Evolutionary conservation across 2,888 invertebrate genomes (phyloP), one percentile per base, ranked within the genome.

Genomic region (Stictocephala bisonia): DNA sequence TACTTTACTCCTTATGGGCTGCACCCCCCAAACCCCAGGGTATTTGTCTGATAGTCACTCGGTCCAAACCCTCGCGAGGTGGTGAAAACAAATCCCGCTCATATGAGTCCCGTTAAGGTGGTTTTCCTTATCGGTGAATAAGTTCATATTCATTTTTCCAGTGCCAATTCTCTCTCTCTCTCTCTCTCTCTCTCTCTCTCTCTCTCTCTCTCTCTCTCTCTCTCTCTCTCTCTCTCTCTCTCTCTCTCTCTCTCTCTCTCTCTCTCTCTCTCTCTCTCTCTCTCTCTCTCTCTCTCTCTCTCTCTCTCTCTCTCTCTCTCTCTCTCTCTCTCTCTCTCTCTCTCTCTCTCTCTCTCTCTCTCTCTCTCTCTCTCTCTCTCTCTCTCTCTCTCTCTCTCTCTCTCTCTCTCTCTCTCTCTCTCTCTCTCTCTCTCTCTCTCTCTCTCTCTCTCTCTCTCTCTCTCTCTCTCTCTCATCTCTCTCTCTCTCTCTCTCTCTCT

Each of bases 371-470:
- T 24, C 20, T 66, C 50, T 50, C 15, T 26, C 40, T 50, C 72
- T 73, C 35, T 22, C 27, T 64, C 51, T 66, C 41, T 26, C 53
- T 44, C 58, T 66, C 41, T 26, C 27, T 13, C 35, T 71, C 44
- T 41, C 40, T 35, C 56, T 27, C 70, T 70, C 56, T 24, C 35
- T 53, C 70, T 26, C 22, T 58, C 27, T 15, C 51, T 31, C 24
- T 11, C 41, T 68, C 44, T 68, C 58, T 40, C 41, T 67, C 53
- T 53, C 44, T 53, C 58, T 74, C 56, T 44, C 29, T 69, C 56
- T 56, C 41, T 53, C 58, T 48, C 58, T 68, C 68, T 53, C 41
- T 69, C 44, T 74, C 73, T 51, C 68, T 51, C 27, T 48, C 35
- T 69, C 44, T 40, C 15, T 48, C 26, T 13, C 24, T n/a, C n/a